Evolutionary conservation across 2,113 vertebrate species (phyloP).

Genomic region (Cnemophilus loriae): DNA sequence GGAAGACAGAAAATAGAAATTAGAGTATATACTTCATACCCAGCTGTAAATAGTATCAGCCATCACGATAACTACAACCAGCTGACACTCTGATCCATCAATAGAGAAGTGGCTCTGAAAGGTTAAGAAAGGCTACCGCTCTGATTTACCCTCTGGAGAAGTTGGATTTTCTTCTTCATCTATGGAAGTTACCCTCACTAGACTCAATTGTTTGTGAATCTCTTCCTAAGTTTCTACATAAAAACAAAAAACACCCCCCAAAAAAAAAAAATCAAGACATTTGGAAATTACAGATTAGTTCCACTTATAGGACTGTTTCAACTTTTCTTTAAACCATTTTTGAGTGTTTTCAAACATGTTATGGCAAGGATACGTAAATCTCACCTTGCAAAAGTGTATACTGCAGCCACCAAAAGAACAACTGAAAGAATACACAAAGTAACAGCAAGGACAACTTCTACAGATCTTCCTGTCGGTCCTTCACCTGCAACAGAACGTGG

Average conservation of each 20-base stretch:
- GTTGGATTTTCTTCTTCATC: neutral
- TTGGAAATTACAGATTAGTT: neutral
- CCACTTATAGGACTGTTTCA: neutral
- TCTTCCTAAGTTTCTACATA: neutral
- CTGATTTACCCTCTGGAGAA: neutral
- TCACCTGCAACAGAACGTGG: conserved; percentile 73
- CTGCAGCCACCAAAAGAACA: conserved; percentile 84
- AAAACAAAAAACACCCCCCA: neutral
- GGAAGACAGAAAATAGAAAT: neutral
- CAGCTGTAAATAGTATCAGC: neutral
- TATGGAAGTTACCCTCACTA: neutral
- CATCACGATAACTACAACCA: neutral
- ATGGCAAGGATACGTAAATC: neutral
- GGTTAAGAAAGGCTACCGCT: neutral
- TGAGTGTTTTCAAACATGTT: neutral
- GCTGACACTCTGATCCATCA: neutral
- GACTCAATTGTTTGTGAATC: neutral
- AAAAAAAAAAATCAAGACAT: neutral
- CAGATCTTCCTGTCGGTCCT: conserved; percentile 80
- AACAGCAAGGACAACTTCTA: conserved; percentile 92
- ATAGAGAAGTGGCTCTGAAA: neutral
- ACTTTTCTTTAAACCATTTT: neutral
- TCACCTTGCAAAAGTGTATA: conserved; percentile 91
- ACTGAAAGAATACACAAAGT: conserved; percentile 88
- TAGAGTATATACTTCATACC: neutral